These are phyloP conservation scores for Andrena trimmerana DNA, from an alignment of 2,888 invertebrate genomes.

Conservation along the genomic window DNA sequence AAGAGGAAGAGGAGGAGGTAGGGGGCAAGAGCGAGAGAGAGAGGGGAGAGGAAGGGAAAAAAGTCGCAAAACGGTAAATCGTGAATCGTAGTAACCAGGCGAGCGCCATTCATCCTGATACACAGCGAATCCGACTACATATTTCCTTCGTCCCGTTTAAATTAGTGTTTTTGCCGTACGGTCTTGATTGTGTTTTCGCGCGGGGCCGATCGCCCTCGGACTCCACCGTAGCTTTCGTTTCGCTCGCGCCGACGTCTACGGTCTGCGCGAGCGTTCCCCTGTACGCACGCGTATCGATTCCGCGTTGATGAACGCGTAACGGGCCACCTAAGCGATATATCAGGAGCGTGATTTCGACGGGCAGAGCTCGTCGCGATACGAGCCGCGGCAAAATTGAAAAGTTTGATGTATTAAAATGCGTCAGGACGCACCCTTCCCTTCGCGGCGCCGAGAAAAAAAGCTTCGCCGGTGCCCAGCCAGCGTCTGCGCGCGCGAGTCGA, in stretches of 20 bases:
- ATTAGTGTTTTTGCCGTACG: conserved; percentile 78
- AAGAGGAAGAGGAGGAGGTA: background rate
- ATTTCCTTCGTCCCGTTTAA: conserved; percentile 82
- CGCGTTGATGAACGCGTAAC: conserved; percentile 78
- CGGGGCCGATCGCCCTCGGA: conserved; percentile 19
- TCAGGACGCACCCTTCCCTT: conserved; percentile 52
- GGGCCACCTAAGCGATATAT: conserved; percentile 80
- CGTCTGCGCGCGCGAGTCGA: conserved; percentile 56
- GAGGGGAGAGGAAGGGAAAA: conserved; percentile 53
- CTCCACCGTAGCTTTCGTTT: background rate
- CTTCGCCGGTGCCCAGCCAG: background rate
- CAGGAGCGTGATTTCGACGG: conserved; percentile 76
- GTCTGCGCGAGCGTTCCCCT: background rate
- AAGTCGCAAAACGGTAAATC: conserved; percentile 79
- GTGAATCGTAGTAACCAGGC: conserved; percentile 78
- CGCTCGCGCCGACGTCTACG: background rate
- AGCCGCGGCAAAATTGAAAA: conserved; percentile 80
- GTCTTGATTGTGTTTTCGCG: conserved; percentile 79
- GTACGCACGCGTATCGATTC: conserved; percentile 72
- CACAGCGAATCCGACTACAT: conserved; percentile 81
- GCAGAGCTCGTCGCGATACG: conserved; percentile 61
- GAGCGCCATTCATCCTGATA: conserved; percentile 81
- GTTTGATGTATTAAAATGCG: conserved; percentile 82
- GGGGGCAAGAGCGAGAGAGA: conserved; percentile 17
- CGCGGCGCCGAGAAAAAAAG: conserved; percentile 33